These are phyloP conservation scores for Campoletis sonorensis DNA, from an alignment of 1,140 invertebrate genomes.

Conservation along the genomic window DNA sequence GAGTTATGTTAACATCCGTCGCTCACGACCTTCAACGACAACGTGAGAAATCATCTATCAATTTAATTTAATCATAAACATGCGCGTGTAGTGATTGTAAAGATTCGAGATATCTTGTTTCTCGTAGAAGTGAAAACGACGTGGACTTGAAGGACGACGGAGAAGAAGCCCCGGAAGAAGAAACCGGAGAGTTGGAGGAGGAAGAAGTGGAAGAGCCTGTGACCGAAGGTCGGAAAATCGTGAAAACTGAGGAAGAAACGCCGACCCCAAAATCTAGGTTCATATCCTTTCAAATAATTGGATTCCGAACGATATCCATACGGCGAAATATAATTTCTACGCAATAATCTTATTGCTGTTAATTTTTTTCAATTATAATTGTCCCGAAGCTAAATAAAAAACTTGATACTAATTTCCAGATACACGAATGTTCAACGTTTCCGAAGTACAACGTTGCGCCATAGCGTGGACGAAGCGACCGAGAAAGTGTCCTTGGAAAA, in stretches of 20 bases:
- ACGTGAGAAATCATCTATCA: conserved; percentile 55
- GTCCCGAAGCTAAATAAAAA: neutral
- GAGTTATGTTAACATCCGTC: conserved; percentile 82
- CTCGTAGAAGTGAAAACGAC: conserved; percentile 61
- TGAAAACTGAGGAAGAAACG: conserved; percentile 53
- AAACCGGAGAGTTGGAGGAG: conserved; percentile 14
- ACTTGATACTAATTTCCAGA: conserved; percentile 59
- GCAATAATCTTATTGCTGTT: no score
- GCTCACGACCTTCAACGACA: conserved; percentile 77
- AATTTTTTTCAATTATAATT: neutral
- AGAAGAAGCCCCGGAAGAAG: conserved; percentile 41
- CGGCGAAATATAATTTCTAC: no score
- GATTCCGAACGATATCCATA: neutral
- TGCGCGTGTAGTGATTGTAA: neutral
- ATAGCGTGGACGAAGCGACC: conserved; percentile 34
- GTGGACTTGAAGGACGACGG: conserved; percentile 60
- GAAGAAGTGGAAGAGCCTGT: conserved; percentile 51
- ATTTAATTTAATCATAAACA: neutral
- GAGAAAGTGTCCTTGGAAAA: conserved; percentile 46
- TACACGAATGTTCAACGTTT: conserved; percentile 75
- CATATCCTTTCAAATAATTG: conserved; percentile 37
- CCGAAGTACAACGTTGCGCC: conserved; percentile 69
- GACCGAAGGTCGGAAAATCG: conserved; percentile 48
- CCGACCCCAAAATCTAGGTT: conserved; percentile 66
- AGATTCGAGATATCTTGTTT: conserved; percentile 22